Evolutionary conservation across 1,140 invertebrate species (phyloP), one percentile per base, ranked within the genome.

Genomic region (Formica selysi): DNA sequence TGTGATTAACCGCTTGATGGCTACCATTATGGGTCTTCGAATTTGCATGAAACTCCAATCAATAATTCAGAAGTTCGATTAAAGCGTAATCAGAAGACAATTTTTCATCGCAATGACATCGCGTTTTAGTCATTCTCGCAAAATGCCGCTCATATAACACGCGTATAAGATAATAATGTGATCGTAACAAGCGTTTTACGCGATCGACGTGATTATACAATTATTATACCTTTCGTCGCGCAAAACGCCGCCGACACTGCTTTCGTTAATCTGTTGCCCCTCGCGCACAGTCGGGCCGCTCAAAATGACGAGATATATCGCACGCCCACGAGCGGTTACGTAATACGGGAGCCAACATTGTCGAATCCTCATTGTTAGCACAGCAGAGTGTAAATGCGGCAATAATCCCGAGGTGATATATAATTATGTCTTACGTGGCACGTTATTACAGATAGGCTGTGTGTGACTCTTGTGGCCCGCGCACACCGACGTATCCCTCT

Each of bases 361-460:
- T 89, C 78, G 68, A 89, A 89, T 89, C 83, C 74, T 88, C 85
- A 89, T 89, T 89, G 76, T 76, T 78, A 26, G 74, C 44, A 32
- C 64, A 38, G 36, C 59, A 65, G 48, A 65, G 87, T 89, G 88
- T 79, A 89, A 89, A 89, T 89, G 76, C 87, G 76, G 65, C 70
- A 89, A 89, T 89, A 89, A 89, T 89, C 87, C 87, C 71, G 32
- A 70, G 64, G 76, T 88, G 65, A 89, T 89, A 89, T 90, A 90
- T 89, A 90, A 89, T 89, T 90, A 90, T 76, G 73, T 86, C 87
- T 90, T 87, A 85, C 70, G 88, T 80, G 88, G 85, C 74, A 87
- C 79, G 89, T 90, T 90, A 89, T 90, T 87, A 89, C 70, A 89
- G 88, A 89, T 89, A 86, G 87, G 59, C 85, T 54, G 76, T 41